Evolutionary conservation across 2,888 invertebrate species (phyloP), one percentile per base, ranked within the genome.

Genomic region (Pocota personata): DNA sequence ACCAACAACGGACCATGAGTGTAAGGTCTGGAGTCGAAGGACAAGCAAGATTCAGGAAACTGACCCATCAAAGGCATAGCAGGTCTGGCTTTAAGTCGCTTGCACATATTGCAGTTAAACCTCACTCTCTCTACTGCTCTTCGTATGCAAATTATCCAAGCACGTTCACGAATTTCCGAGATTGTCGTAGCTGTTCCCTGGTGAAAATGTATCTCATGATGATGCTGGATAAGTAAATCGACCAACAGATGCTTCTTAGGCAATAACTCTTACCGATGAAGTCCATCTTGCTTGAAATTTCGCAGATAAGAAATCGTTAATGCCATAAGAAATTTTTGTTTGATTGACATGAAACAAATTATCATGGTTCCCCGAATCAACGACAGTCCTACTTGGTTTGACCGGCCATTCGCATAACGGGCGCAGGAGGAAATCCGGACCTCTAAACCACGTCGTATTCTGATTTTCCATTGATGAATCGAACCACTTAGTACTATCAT

Each of bases 381-480:
- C 24, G 24, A 24, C 2, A 24, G 24, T 24, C 24, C 24, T 24
- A 4, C 24, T 24, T 24, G 24, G 24, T 8, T 24, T 60, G 60
- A 16, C 24, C 24, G 2, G 24, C 24, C 24, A 72, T 72, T 27
- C 50, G 3, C 43, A 30, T 4, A 52, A 52, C 8, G 10, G 12
- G 50, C 40, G 35, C 19, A 62, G 12, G 6, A 71, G 43, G 14
- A 64, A 75, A 0, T 7, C 12, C 7, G 57, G 35, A 6, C 50
- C 27, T 12, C n/a, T 72, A 24, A 72, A 60, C 72, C 72, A 60
- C n/a, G 27, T 24, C 27, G 52, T 5, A 6, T 7, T 3, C 16
- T 60, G 48, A 0, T 16, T 3, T 24, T 4, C 24, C 27, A 30
- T n/a, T 14, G 14, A 16, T 4, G 12, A 1, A 1, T 27, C 24